Evolutionary conservation across 2,797 vertebrate species (phyloP).

Genomic region (Epinephelus malabaricus): DNA sequence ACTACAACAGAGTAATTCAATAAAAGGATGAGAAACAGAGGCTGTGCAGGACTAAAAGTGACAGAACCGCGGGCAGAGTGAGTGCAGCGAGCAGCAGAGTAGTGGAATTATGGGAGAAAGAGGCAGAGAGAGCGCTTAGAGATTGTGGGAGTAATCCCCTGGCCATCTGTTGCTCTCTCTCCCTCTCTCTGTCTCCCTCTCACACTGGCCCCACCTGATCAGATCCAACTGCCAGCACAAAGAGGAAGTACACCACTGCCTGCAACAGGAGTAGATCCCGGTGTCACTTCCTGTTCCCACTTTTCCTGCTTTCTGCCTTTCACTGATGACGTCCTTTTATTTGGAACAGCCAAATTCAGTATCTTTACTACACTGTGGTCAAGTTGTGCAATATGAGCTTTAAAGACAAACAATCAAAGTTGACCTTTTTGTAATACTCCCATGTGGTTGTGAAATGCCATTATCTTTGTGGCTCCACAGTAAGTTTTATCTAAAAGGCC

Average conservation of each 20-base stretch:
- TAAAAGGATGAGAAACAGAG: background rate
- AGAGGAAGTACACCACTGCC: constrained; percentile 51
- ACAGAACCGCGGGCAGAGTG: constrained; percentile 22
- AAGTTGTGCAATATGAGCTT: no score
- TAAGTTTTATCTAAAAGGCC: no score
- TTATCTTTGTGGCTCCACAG: no score
- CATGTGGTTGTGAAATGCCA: no score
- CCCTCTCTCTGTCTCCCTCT: constrained; percentile 25
- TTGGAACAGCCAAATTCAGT: background rate
- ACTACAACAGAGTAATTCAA: background rate
- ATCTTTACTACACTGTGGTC: background rate
- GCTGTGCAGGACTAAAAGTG: background rate
- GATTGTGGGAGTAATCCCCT: constrained; percentile 84
- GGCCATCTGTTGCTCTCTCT: constrained; percentile 84
- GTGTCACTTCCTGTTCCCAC: constrained; percentile 66
- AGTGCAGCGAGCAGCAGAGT: constrained; percentile 46
- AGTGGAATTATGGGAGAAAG: constrained; percentile 75
- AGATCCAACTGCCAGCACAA: constrained; percentile 38
- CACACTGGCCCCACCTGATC: constrained; percentile 38
- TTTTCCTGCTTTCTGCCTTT: constrained; percentile 30
- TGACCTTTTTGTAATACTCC: no score
- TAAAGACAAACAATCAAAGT: no score
- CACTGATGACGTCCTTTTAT: background rate
- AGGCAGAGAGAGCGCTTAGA: constrained; percentile 75
- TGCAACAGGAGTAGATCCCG: constrained; percentile 13